Conservation (phyloP, 2,113 vertebrate species). For the Argyrosomus japonicus region DNA sequence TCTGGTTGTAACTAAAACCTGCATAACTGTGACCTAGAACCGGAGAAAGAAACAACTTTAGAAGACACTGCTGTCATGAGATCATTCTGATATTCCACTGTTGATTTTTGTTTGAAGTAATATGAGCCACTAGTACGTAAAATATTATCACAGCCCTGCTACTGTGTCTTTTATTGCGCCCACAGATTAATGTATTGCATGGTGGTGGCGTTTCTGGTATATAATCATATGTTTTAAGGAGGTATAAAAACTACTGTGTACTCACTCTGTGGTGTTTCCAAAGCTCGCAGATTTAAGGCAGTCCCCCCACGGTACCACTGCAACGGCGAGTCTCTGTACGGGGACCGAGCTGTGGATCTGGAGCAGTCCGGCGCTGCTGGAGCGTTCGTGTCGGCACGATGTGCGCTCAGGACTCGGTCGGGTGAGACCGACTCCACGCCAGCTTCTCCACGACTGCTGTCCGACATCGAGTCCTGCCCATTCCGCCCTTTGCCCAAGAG, state of each 20-base stretch:
- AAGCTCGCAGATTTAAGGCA: constrained; percentile 71
- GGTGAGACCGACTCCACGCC: constrained; percentile 30
- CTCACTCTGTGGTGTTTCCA: constrained; percentile 87
- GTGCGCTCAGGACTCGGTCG: constrained; percentile 29
- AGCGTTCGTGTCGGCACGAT: constrained; percentile 55
- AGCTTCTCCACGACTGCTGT: constrained; percentile 23
- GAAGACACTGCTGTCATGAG: neutral
- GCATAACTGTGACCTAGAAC: neutral
- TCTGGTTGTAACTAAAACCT: neutral
- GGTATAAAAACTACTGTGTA: constrained; percentile 26
- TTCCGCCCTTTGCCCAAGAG: constrained; percentile 83
- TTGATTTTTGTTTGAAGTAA: neutral
- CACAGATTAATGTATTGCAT: neutral
- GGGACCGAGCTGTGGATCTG: constrained; percentile 64
- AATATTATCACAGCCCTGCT: neutral
- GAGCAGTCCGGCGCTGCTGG: constrained; percentile 52
- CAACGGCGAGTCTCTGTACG: constrained; percentile 70
- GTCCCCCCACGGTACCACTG: constrained; percentile 80
- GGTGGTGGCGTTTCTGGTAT: too few species aligned
- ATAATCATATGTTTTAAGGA: neutral
- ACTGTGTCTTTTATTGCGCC: neutral
- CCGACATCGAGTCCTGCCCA: constrained; percentile 9
- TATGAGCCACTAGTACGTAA: neutral
- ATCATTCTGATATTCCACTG: neutral
- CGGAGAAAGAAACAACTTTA: neutral